These are phyloP conservation scores for Macrocentrus cingulum DNA, from an alignment of 1,140 invertebrate species.

Conservation along the genomic window DNA sequence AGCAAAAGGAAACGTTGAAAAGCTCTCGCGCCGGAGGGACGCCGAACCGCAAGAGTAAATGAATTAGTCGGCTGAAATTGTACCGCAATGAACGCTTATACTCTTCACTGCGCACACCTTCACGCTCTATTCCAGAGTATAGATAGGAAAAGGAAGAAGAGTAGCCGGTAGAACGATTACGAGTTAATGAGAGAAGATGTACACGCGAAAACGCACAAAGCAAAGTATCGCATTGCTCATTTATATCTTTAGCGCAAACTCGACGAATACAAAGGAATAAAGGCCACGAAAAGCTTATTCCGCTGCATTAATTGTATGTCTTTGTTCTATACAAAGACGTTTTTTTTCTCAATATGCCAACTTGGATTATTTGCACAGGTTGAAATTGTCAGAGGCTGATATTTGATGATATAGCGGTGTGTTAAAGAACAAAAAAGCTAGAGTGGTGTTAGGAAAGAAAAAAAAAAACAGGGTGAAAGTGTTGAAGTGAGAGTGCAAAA, in stretches of 20 bases:
- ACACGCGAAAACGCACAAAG: conserved; percentile 6
- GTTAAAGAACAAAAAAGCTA: neutral
- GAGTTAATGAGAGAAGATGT: conserved; percentile 19
- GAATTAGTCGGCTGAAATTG: conserved; percentile 23
- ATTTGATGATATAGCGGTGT: too few relatives aligned
- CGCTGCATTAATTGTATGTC: too few relatives aligned
- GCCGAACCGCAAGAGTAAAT: conserved; percentile 19
- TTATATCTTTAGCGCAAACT: neutral
- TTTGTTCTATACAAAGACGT: too few relatives aligned
- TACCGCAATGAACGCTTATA: conserved; percentile 7
- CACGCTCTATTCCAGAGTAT: neutral
- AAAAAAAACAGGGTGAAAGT: neutral
- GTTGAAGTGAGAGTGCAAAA: conserved; percentile 1
- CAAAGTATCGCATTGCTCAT: neutral
- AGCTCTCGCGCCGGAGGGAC: conserved; percentile 10
- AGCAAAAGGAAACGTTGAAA: conserved; percentile 19
- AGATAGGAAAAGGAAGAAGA: neutral
- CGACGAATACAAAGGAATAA: neutral
- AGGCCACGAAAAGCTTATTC: conserved; percentile 8
- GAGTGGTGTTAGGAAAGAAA: neutral
- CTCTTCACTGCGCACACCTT: neutral
- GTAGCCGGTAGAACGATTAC: neutral
- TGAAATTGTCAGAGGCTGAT: neutral
- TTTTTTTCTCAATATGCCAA: too few relatives aligned
- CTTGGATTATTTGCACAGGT: too few relatives aligned